Conservation (phyloP, 2,888 invertebrate genomes). For the Chloroclystis v-ata region DNA sequence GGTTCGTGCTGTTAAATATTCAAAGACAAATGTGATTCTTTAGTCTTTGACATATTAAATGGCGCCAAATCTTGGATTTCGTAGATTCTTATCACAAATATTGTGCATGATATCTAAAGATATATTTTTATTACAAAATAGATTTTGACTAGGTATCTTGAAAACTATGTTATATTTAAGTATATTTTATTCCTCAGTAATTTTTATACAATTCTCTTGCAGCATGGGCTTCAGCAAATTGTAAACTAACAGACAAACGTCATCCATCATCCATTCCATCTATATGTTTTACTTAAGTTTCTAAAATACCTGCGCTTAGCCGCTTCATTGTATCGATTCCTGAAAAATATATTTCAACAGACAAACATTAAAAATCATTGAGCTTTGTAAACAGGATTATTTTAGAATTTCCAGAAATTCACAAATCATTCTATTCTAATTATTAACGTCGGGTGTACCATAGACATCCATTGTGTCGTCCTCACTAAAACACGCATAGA, state of each 20-base stretch:
- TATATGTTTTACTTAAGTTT: conserved; percentile 14
- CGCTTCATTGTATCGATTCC: conserved; percentile 20
- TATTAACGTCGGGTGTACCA: conserved; percentile 37
- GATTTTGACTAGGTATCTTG: neutral
- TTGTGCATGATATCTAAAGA: conserved; percentile 13
- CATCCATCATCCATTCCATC: conserved; percentile 20
- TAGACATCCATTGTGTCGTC: conserved; percentile 59
- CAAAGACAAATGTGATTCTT: too few species aligned
- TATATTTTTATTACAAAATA: conserved; percentile 1
- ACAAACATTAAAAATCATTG: neutral
- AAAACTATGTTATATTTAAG: neutral
- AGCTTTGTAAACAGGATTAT: conserved; percentile 10
- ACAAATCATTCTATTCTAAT: conserved; percentile 26
- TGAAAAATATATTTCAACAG: too few species aligned
- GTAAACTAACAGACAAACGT: conserved; percentile 36
- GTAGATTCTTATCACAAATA: conserved; percentile 6
- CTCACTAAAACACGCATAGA: conserved; percentile 61
- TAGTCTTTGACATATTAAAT: conserved; percentile 1
- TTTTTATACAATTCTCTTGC: conserved; percentile 37
- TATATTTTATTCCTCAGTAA: conserved; percentile 12
- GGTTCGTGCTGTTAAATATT: conserved; percentile 8
- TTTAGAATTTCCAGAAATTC: conserved; percentile 14
- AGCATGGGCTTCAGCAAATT: conserved; percentile 54
- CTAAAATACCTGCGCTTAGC: conserved; percentile 26
- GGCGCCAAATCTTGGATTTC: neutral